Evolutionary conservation across 2,113 vertebrate species (phyloP), one percentile per base, ranked within the genome.

Genomic region (Dissostichus mawsoni): DNA sequence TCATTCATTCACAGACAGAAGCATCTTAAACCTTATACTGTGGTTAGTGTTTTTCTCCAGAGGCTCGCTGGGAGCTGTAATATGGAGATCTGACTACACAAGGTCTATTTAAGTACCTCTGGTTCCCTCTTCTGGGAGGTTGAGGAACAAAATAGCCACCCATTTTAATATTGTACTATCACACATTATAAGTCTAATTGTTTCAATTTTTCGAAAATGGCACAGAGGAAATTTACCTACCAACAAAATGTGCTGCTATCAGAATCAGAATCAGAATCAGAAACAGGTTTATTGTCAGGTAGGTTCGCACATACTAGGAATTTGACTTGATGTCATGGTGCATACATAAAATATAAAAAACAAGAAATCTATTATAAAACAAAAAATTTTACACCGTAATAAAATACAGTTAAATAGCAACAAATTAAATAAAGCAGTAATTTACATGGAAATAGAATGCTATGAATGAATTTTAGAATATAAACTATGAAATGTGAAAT

Each of bases 81-180:
- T 57, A 80, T 61, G 52, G 36, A 76, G 23, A 33, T 20, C 13
- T 18, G 36, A 58, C 59, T 75, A 11, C 45, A 47, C 13, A 4
- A 72, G 56, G 53, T 52, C 11, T n/a, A 51, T 72, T 41, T 14
- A 52, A 76, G 52, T 61, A 58, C 62, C 81, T 81, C 70, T 89
- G 74, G 84, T 66, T 85, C 84, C 90, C 86, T 82, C 92, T 87
- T 77, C 70, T 90, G 92, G 85, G 53, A 65, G 55, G 25, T 76
- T 9, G 11, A 53, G 25, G 64, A 44, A 89, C 11, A 23, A 56
- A 79, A 70, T 55, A 25, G 2, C 4, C 20, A 18, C 16, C 5
- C 29, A 41, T 29, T 64, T 74, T 48, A 12, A n/a, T 10, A 47
- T 8, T 29, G 11, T 29, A 62, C 17, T 16, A 41, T 67, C 11